Percentiles rank a stretch among this genome's conserved stretches.
These are phyloP conservation scores for Mesorhabditis spiculigera DNA, from an alignment of 2,888 invertebrate genomes.

Conservation along the genomic window DNA sequence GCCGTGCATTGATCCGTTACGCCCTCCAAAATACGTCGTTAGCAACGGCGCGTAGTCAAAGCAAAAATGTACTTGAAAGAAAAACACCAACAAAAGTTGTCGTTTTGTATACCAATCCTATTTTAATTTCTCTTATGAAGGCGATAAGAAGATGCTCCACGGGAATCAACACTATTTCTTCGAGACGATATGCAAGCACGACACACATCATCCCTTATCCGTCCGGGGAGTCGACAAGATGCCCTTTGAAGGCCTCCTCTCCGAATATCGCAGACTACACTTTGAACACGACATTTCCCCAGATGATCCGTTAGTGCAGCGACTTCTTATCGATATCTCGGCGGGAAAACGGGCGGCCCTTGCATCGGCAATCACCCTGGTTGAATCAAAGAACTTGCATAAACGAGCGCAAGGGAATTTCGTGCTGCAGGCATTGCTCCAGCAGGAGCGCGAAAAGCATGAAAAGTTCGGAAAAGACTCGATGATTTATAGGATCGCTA, in stretches of 20 bases:
- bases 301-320: slow-evolving; percentile 35
- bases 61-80: no score
- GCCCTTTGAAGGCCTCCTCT: slow-evolving; percentile 31
- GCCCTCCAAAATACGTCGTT: no score
- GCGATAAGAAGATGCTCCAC: not conserved
- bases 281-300: slow-evolving; percentile 40
- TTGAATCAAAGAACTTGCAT: slow-evolving; percentile 61
- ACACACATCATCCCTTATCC: not conserved
- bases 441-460: slow-evolving; percentile 54
- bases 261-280: slow-evolving; percentile 31
- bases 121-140: not conserved
- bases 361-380: slow-evolving; percentile 63
- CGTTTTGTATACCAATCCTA: not conserved
- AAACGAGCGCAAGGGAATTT: slow-evolving; percentile 60
- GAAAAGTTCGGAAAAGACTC: slow-evolving; percentile 36
- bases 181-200: not conserved
- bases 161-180: not conserved
- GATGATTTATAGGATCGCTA: slow-evolving; percentile 61
- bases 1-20: no score
- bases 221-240: slow-evolving; percentile 26
- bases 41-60: no score
- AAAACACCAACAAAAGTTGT: no score
- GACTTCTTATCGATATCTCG: slow-evolving; percentile 28
- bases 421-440: slow-evolving; percentile 26
- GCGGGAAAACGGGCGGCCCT: slow-evolving; percentile 59